Conservation (phyloP, 1,140 invertebrate species). For the Drosophila leontia region DNA sequence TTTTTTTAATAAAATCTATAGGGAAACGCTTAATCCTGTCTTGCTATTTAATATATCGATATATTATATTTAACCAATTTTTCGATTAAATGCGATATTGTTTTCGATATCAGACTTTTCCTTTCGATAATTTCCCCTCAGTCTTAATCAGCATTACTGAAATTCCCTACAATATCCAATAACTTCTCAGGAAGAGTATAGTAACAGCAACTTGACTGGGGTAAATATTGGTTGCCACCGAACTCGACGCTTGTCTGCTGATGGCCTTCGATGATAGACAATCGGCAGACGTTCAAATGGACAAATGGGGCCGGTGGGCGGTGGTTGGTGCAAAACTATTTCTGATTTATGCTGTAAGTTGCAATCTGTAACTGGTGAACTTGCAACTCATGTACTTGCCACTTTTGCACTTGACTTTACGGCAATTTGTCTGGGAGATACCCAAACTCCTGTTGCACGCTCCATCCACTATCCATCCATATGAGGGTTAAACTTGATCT, state of each 20-base stretch:
- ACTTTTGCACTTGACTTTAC: slow-evolving; percentile 69
- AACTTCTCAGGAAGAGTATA: neutral
- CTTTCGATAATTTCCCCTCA: neutral
- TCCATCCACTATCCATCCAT: slow-evolving; percentile 12
- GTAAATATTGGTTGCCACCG: slow-evolving; percentile 16
- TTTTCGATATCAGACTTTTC: neutral
- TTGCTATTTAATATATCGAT: too few relatives aligned
- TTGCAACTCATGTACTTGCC: slow-evolving; percentile 57
- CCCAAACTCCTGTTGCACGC: slow-evolving; percentile 39
- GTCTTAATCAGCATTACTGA: neutral
- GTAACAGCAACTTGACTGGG: neutral
- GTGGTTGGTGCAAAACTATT: slow-evolving; percentile 4
- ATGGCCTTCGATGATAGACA: slow-evolving; percentile 79
- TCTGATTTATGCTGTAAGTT: slow-evolving; percentile 77
- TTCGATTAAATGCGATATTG: too few relatives aligned
- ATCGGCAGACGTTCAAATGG: slow-evolving; percentile 55
- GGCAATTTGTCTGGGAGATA: slow-evolving; percentile 32
- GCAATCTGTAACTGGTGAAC: slow-evolving; percentile 44
- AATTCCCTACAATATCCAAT: neutral
- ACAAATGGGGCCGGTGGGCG: slow-evolving; percentile 2
- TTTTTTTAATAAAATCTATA: too few relatives aligned
- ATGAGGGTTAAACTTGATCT: slow-evolving; percentile 45
- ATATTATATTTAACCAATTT: too few relatives aligned
- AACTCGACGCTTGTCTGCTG: slow-evolving; percentile 21
- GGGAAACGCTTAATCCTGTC: too few relatives aligned